Evolutionary conservation across 92 coral and sea anemone genomes (phyloP), one percentile per base, ranked within the genome.

Genomic region (Bergia puertoricense): DNA sequence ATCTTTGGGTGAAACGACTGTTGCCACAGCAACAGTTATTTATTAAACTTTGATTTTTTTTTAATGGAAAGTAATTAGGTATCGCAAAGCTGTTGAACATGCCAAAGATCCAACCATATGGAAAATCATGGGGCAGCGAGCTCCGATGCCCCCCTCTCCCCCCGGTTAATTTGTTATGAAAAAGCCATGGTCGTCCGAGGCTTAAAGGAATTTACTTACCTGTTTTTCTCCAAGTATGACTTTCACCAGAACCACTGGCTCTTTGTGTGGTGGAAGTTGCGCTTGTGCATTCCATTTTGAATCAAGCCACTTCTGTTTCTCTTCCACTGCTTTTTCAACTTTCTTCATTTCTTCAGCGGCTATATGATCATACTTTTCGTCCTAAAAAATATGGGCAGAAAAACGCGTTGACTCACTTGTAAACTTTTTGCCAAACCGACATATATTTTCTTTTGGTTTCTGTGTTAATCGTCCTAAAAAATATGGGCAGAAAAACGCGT

Each of bases 331-430:
- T 42, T 94, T 89, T 74, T 89, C 95, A 4, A 95, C 95, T 77
- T 94, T 97, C 77, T 91, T 88, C 72, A 97, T 81, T 85, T 97
- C 99, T 36, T 90, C 95, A 42, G 92, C 98, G 62, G 92, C 95
- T 14, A 97, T 91, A 74, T 97, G 99, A 45, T 95, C 97, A 85
- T 95, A 97, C 83, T 97, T 97, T 81, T 97, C 99, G 85, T 97
- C 99, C 99, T 97, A 89, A 54, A 6, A 16, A 9, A 42, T 43
- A 67, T 20, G 46, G 44, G 6, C 42, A 18, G 2, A 39, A 76
- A 0, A 2, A 30, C 15, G 50, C 9, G 51, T 42, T 10, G n/a
- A 9, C n/a, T 10, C 22, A 68, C 18, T 30, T 72, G 42, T 7
- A 42, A 41, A 14, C 20, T 16, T 37, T 36, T 18, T 20, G 69